Percentiles rank a stretch among this genome's conserved stretches.
phyloP scores from a whole-genome alignment of 2,888 invertebrate genomes.

The Apodemia duryi region DNA sequence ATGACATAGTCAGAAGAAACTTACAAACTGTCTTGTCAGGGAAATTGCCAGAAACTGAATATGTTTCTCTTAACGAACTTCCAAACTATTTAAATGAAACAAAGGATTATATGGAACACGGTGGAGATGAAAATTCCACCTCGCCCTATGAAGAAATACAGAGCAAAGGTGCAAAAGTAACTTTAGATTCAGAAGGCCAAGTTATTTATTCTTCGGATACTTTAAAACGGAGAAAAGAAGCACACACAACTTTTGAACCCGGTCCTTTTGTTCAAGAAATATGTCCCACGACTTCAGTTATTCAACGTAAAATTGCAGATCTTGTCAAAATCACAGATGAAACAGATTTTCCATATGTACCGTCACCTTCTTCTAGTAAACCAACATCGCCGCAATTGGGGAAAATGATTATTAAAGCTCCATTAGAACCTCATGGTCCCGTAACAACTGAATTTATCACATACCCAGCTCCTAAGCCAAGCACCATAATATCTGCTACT shows the following conservation, averaged over 20 bases:
- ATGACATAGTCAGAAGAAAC: constrained; percentile 83
- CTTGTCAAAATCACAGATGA: constrained; percentile 62
- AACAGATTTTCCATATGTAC: constrained; percentile 68
- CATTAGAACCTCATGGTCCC: constrained; percentile 61
- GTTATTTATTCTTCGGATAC: constrained; percentile 94
- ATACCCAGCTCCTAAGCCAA: constrained; percentile 77
- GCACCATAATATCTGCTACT: constrained; percentile 81
- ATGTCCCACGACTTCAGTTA: constrained; percentile 56
- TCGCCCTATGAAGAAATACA: constrained; percentile 62
- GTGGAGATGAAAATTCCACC: constrained; percentile 50
- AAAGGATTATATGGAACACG: constrained; percentile 64
- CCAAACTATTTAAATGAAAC: constrained; percentile 76
- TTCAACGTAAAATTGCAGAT: constrained; percentile 63
- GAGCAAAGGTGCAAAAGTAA: constrained; percentile 87
- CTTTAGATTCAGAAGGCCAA: constrained; percentile 91
- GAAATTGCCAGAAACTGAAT: constrained; percentile 84
- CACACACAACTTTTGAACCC: constrained; percentile 92
- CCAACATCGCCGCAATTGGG: constrained; percentile 83
- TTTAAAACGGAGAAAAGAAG: constrained; percentile 86
- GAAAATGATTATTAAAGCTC: constrained; percentile 81
- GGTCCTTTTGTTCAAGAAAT: constrained; percentile 89
- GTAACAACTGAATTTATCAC: constrained; percentile 78
- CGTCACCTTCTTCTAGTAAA: constrained; percentile 57
- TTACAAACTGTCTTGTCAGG: constrained; percentile 80
- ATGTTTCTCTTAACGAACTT: constrained; percentile 89